These are phyloP conservation scores for Portevinia maculata DNA, from an alignment of 2,888 invertebrate species.

Conservation along the genomic window DNA sequence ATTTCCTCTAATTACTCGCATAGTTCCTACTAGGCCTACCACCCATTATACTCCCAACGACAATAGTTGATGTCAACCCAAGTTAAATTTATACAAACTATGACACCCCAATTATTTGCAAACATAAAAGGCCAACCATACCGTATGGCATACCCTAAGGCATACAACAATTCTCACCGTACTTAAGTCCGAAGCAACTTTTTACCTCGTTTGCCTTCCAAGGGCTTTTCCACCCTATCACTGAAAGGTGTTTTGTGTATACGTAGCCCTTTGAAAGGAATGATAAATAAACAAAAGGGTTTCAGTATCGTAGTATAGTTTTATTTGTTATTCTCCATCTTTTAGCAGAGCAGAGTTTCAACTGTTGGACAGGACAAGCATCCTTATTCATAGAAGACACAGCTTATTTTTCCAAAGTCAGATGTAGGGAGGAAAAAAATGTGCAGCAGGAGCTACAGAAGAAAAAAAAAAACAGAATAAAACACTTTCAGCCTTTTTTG, in stretches of 20 bases:
- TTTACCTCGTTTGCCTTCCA: slow-evolving; percentile 42
- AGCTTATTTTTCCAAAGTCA: slow-evolving; percentile 15
- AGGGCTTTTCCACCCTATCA: background rate
- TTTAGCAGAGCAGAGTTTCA: slow-evolving; percentile 18
- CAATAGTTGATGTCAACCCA: slow-evolving; percentile 55
- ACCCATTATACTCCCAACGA: slow-evolving; percentile 4
- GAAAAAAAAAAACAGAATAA: too few species aligned
- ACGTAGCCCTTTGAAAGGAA: slow-evolving; percentile 47
- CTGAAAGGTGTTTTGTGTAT: background rate
- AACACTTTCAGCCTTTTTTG: slow-evolving; percentile 3
- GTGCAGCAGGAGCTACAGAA: background rate
- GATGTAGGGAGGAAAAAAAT: background rate
- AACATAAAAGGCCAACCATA: slow-evolving; percentile 59
- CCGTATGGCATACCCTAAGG: slow-evolving; percentile 32
- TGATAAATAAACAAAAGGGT: slow-evolving; percentile 70
- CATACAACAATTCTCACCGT: slow-evolving; percentile 27
- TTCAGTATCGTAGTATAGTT: background rate
- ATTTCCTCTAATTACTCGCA: background rate
- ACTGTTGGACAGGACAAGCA: slow-evolving; percentile 37
- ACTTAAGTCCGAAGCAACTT: slow-evolving; percentile 47
- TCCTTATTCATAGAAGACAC: background rate
- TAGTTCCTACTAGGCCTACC: background rate
- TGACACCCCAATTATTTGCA: slow-evolving; percentile 71
- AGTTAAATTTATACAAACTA: slow-evolving; percentile 63
- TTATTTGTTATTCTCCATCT: slow-evolving; percentile 11